Conservation (phyloP, 2,113 vertebrate genomes). For the Coreoperca whiteheadi region DNA sequence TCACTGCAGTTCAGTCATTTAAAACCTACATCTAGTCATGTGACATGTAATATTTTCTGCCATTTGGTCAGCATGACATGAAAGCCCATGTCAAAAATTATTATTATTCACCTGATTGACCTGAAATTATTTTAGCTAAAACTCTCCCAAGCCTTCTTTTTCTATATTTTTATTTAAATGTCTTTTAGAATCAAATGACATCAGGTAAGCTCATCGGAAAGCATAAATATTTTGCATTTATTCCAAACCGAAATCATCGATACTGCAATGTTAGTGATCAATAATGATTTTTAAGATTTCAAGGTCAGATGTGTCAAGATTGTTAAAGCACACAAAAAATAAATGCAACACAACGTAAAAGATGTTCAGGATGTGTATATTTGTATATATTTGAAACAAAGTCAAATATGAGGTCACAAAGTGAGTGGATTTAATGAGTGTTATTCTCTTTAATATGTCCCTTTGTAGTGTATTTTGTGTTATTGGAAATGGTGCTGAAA, state of each 20-base stretch:
- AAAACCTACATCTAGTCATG: constrained; percentile 4
- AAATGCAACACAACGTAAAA: background rate
- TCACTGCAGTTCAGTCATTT: background rate
- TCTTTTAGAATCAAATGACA: background rate
- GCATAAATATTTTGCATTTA: background rate
- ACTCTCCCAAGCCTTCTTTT: background rate
- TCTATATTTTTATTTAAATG: background rate
- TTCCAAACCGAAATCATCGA: background rate
- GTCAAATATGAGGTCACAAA: background rate
- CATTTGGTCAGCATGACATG: constrained; percentile 1
- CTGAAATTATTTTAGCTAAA: background rate
- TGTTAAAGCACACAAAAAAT: background rate
- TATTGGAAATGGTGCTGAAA: background rate
- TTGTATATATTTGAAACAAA: background rate
- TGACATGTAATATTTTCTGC: background rate
- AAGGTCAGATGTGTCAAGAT: background rate
- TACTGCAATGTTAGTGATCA: background rate
- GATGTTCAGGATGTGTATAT: background rate
- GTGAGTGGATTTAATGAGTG: background rate
- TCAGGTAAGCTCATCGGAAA: background rate
- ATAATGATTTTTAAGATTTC: background rate
- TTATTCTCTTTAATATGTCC: background rate
- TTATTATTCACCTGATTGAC: background rate
- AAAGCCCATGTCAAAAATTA: background rate
- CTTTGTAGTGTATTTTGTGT: background rate